Conservation (phyloP, 2,113 vertebrate genomes). For the Tragelaphus scriptus region DNA sequence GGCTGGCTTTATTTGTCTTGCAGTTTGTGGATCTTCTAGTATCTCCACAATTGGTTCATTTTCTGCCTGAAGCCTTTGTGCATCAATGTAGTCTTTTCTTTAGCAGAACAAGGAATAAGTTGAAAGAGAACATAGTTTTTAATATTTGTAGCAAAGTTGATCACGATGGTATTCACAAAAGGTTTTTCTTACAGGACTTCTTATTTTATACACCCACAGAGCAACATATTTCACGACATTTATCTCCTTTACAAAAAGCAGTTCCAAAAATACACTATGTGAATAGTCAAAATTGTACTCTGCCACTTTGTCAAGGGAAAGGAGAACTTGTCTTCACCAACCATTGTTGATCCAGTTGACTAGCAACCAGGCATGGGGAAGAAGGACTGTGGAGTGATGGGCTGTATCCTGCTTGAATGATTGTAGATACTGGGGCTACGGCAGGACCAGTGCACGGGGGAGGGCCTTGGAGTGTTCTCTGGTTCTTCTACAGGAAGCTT, state of each 20-base stretch:
- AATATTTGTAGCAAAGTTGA: background rate
- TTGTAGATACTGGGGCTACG: accelerated
- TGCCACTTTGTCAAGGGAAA: background rate
- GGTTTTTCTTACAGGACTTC: background rate
- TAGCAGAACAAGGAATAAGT: background rate
- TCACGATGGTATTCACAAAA: background rate
- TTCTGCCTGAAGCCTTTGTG: background rate
- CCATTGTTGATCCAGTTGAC: background rate
- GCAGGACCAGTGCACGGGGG: accelerated
- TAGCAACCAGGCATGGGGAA: background rate
- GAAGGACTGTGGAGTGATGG: no score
- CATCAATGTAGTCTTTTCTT: background rate
- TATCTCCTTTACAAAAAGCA: background rate
- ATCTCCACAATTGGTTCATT: background rate
- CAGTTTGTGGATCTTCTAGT: background rate
- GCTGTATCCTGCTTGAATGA: background rate
- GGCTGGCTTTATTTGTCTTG: background rate
- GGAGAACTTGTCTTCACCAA: background rate
- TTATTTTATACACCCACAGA: background rate
- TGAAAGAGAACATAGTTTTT: background rate
- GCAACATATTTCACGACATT: background rate
- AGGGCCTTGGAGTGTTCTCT: no score
- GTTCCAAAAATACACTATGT: background rate
- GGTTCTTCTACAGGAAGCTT: no score
- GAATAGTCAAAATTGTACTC: background rate